Percentiles rank a stretch among this genome's conserved stretches.
Evolutionary conservation across 2,797 vertebrate species (phyloP).

Genomic region (Miichthys miiuy): DNA sequence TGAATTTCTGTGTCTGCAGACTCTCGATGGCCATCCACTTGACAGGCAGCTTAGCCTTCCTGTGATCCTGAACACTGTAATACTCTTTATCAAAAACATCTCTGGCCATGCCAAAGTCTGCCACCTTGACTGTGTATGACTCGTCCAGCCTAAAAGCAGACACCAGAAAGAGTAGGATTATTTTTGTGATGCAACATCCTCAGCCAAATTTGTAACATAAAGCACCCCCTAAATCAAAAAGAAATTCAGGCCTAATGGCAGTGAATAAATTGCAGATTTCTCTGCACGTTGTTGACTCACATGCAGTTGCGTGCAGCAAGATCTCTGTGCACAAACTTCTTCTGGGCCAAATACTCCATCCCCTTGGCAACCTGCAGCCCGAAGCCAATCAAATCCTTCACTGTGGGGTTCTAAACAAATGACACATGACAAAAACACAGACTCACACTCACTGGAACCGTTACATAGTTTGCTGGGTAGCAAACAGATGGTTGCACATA

Average conservation of each 20-base stretch:
- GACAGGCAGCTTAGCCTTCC: constrained; percentile 93
- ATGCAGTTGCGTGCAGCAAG: constrained; percentile 98
- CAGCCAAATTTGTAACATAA: not conserved
- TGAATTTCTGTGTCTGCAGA: constrained; percentile 97
- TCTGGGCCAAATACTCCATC: constrained; percentile 97
- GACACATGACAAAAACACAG: constrained; percentile 14
- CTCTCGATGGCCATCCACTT: constrained; percentile 99
- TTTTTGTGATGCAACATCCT: not conserved
- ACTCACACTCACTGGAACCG: constrained; percentile 6
- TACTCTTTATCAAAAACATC: constrained; percentile 97
- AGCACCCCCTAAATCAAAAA: not conserved
- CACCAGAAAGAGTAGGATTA: not conserved
- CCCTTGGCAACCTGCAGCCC: constrained; percentile 96
- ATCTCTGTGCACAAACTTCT: constrained; percentile 98
- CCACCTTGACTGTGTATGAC: constrained; percentile 95
- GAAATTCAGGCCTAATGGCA: not conserved
- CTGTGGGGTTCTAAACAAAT: constrained; percentile 90
- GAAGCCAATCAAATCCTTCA: constrained; percentile 97
- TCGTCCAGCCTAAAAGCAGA: constrained; percentile 91
- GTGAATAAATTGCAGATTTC: not conserved
- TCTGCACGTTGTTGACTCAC: constrained; percentile 82
- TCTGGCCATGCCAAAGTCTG: constrained; percentile 97
- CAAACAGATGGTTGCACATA: constrained; percentile 12
- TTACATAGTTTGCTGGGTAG: not conserved
- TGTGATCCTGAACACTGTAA: constrained; percentile 92